These are phyloP conservation scores for Tetragnatha montana DNA, from an alignment of 2,888 invertebrate genomes.

Conservation along the genomic window DNA sequence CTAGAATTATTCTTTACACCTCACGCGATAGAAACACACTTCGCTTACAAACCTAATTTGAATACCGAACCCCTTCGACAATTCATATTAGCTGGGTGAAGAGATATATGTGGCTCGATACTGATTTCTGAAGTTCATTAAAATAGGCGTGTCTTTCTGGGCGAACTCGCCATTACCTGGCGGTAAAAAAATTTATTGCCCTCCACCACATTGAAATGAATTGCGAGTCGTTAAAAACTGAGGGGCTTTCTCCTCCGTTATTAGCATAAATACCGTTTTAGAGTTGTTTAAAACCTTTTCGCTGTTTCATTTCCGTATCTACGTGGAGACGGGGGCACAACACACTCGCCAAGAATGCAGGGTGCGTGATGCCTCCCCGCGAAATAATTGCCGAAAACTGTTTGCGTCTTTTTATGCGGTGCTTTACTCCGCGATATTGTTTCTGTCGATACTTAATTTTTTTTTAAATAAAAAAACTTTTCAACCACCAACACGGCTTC, in stretches of 20 bases:
- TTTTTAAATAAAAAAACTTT: slow-evolving; percentile 46
- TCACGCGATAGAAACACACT: slow-evolving; percentile 14
- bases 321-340: slow-evolving; percentile 59
- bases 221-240: slow-evolving; percentile 68
- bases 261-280: slow-evolving; percentile 67
- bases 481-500: background rate
- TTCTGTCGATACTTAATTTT: slow-evolving; percentile 64
- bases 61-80: background rate
- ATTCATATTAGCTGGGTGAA: background rate
- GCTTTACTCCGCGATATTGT: background rate
- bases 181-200: slow-evolving; percentile 66
- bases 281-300: slow-evolving; percentile 69
- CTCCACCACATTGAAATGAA: slow-evolving; percentile 45
- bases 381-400: slow-evolving; percentile 66
- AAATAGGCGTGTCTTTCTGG: slow-evolving; percentile 56
- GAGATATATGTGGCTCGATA: background rate
- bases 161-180: slow-evolving; percentile 52
- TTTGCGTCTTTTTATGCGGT: slow-evolving; percentile 58
- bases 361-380: slow-evolving; percentile 38
- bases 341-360: slow-evolving; percentile 44
- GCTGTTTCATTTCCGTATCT: slow-evolving; percentile 67
- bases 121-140: slow-evolving; percentile 56
- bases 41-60: background rate
- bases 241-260: slow-evolving; percentile 29
- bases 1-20: slow-evolving; percentile 3